These are phyloP conservation scores for Drosophila kikkawai DNA, from an alignment of 1,140 invertebrate genomes.

Conservation along the genomic window DNA sequence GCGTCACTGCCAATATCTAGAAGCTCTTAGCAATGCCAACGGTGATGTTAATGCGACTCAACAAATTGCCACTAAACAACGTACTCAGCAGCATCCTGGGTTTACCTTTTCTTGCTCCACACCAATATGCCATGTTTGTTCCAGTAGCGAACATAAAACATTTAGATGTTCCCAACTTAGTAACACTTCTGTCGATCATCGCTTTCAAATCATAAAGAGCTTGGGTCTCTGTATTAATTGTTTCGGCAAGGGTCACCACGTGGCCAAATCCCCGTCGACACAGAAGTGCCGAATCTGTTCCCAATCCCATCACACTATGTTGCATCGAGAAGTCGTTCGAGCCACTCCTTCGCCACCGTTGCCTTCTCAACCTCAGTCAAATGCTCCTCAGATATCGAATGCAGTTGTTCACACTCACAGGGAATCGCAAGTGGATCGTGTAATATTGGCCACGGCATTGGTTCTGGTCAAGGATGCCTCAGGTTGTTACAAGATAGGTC, in stretches of 20 bases:
- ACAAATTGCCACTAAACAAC: background rate
- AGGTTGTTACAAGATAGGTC: background rate
- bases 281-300: too few relatives aligned
- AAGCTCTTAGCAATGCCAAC: background rate
- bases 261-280: too few relatives aligned
- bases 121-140: too few relatives aligned
- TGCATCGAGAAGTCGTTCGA: too few relatives aligned
- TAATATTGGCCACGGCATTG: background rate
- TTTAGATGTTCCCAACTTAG: background rate
- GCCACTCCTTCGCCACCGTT: too few relatives aligned
- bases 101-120: too few relatives aligned
- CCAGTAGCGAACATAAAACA: background rate
- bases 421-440: background rate
- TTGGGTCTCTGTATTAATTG: too few relatives aligned
- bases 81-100: background rate
- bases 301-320: too few relatives aligned
- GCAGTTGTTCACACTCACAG: background rate
- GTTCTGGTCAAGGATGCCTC: background rate
- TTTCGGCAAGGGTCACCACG: too few relatives aligned
- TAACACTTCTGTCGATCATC: background rate
- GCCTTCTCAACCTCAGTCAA: too few relatives aligned
- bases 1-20: too few relatives aligned
- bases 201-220: too few relatives aligned
- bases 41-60: background rate
- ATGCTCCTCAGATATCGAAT: background rate